These are phyloP conservation scores for Drosophila fungiperda DNA, from an alignment of 2,888 invertebrate genomes.

Conservation along the genomic window DNA sequence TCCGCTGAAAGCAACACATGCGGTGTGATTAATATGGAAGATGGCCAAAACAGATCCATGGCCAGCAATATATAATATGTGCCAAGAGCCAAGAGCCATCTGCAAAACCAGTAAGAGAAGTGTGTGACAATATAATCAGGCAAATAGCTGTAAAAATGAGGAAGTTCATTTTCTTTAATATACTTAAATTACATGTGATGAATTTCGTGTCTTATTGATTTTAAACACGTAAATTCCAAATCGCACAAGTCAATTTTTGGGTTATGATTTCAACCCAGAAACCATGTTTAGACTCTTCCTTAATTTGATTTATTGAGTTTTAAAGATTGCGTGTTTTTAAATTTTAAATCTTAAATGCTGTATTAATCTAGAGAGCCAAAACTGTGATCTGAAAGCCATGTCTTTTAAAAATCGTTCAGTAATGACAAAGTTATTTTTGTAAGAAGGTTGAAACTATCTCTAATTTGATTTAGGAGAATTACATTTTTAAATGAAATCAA, in stretches of 20 bases:
- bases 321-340: too few species aligned
- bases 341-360: too few species aligned
- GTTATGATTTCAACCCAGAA: too few species aligned
- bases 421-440: neutral
- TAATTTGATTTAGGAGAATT: neutral
- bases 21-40: conserved; percentile 78
- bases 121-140: conserved; percentile 72
- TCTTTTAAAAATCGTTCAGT: neutral
- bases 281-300: too few species aligned
- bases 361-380: too few species aligned
- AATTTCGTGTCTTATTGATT: neutral
- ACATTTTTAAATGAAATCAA: neutral
- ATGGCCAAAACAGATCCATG: conserved; percentile 68
- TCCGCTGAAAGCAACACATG: conserved; percentile 76
- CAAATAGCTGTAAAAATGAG: conserved; percentile 4
- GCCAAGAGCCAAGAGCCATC: conserved; percentile 5
- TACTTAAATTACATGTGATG: neutral
- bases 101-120: neutral
- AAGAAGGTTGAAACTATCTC: neutral
- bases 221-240: neutral
- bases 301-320: too few species aligned
- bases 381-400: neutral
- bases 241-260: too few species aligned
- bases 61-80: conserved; percentile 45
- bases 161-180: conserved; percentile 2